Base-by-base conservation (phyloP, 2,888 invertebrate species). In the Zygaena filipendulae region DNA sequence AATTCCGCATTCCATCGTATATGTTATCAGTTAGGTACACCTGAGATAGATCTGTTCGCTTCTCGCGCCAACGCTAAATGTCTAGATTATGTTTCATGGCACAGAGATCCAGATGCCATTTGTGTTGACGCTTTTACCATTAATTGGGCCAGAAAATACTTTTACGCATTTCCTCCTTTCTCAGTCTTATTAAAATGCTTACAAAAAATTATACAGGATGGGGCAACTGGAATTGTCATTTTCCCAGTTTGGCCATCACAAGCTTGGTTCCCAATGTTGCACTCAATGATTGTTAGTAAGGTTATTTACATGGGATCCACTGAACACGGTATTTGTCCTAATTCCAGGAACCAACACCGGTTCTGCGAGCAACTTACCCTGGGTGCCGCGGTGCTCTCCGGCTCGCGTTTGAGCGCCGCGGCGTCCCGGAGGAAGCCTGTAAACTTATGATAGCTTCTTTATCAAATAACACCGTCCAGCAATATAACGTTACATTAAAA, bases 11-110 rank as follows among this genome's bases (percentile, higher is more conserved):
- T 33, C 13, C 10, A 32, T 7, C 20, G 23, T 12, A 31, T 38
- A 4, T 16, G 22, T 4, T 6, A 9, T 9, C 6, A 27, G 3
- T 38, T 40, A 9, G 38, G 36, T 3, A 4, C 21, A n/a, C 33
- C 42, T 4, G 25, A 35, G n/a, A 38, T 42, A 4, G 36, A 42
- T 23, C 10, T 38, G 9, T 39, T 42, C 19, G 37, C 36, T 5
- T 29, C 27, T 12, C 30, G 30, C 6, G 7, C 14, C 6, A 27
- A 29, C 9, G 22, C 11, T n/a, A 33, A 33, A 25, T 33, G 33
- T 16, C n/a, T n/a, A 10, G 11, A 7, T 9, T 33, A 27, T 21
- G n/a, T 27, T 4, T 33, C 33, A 1, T 30, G 30, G 29, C 7
- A 33, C 1, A 23, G n/a, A 18, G 33, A 33, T 13, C 33, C 27